phyloP scores from a whole-genome alignment of 2,888 invertebrate genomes.

The Carcina quercana region DNA sequence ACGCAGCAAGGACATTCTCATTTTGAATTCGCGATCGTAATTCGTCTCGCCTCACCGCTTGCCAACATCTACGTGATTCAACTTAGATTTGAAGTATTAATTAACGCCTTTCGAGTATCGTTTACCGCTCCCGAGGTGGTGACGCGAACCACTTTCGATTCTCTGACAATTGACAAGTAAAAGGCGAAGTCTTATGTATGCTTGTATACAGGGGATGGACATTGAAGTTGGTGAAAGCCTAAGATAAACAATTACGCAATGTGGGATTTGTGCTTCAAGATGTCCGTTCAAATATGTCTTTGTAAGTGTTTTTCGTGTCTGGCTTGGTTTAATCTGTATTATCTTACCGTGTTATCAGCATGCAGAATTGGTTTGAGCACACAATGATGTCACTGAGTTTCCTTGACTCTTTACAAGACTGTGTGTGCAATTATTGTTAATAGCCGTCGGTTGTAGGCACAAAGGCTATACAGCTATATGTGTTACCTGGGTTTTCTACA shows the following conservation, averaged over 20 bases:
- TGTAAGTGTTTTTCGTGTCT: conserved; percentile 6
- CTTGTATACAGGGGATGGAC: conserved; percentile 31
- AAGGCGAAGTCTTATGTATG: conserved; percentile 20
- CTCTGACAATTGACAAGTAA: conserved; percentile 29
- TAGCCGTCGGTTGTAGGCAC: conserved; percentile 10
- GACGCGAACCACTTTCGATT: conserved; percentile 36
- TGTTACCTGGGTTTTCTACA: too few relatives aligned
- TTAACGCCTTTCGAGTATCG: conserved; percentile 41
- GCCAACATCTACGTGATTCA: conserved; percentile 22
- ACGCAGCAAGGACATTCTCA: conserved; percentile 49
- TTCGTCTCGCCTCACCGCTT: conserved; percentile 29
- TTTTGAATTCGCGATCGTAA: conserved; percentile 31
- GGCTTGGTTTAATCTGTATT: conserved; percentile 5
- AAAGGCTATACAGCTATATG: too few relatives aligned
- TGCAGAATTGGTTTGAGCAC: conserved; percentile 22
- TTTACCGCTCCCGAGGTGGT: conserved; percentile 20
- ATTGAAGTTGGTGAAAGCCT: conserved; percentile 34
- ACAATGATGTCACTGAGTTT: conserved; percentile 45
- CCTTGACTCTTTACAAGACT: too few relatives aligned
- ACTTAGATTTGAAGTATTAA: conserved; percentile 36
- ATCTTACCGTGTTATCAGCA: conserved; percentile 26
- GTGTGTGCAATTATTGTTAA: too few relatives aligned
- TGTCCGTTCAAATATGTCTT: conserved; percentile 22
- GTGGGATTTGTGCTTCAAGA: conserved; percentile 24
- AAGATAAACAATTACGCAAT: conserved; percentile 27